Base-by-base conservation (phyloP, 2,797 vertebrate genomes). In the Bradypodion ventrale region DNA sequence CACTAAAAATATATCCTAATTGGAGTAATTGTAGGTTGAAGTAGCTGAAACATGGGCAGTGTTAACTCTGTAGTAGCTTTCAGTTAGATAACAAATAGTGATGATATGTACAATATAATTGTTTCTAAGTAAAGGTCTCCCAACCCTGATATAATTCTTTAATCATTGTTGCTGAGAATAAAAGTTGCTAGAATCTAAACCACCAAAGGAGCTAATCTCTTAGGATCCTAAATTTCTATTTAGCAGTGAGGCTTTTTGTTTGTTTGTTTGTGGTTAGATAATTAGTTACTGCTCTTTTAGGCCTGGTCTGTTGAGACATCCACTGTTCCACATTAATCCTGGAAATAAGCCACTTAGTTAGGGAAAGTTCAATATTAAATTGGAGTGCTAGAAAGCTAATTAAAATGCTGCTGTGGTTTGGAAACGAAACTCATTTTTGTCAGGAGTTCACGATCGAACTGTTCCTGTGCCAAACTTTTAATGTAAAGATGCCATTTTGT, bases 161-260 rank as follows among this genome's bases (percentile, higher is more conserved):
- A 75, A 15, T 35, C 29, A 15, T 44, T 13, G 1, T 21, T 59
- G 44, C n/a, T 75, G 49, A n/a, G 27, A 80, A 68, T n/a, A 16
- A 49, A 49, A 0, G 3, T 1, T 5, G 35, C 12, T 29, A 15
- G 0, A 25, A 27, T 4, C 2, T 7, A 46, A 32, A 13, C 0
- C 1, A 0, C 0, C 12, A 13, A 80, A 19, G 46, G 35, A 1
- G 7, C 37, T 29, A 62, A 15, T 0, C 1, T 32, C 44, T 56
- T 10, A 9, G 5, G 2, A 0, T 73, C 35, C 83, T 62, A 32
- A 19, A 10, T 59, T 2, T 1, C 3, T 0, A 37, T 65, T 49
- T 0, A 66, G 49, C 44, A 5, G 8, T 52, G 27, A 63, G 29
- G 4, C n/a, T n/a, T n/a, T n/a, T n/a, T n/a, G n/a, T n/a, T n/a